Conservation (phyloP, 2,888 invertebrate species). For the Chymomyza fuscimana region DNA sequence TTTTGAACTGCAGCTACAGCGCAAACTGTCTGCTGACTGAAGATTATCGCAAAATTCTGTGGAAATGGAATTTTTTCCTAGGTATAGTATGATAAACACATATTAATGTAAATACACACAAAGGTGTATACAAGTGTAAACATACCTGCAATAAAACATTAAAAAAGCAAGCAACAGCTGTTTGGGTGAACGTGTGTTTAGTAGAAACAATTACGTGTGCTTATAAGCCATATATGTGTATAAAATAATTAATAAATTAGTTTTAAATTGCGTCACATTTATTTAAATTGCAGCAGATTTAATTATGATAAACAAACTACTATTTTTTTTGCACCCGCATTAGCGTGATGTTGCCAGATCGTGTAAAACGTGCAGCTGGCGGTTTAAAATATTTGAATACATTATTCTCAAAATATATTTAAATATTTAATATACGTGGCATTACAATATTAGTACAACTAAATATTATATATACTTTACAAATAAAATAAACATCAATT, state of each 20-base stretch:
- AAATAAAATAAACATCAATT: too few species aligned
- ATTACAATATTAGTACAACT: too few species aligned
- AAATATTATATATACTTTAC: too few species aligned
- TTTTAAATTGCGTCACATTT: neutral
- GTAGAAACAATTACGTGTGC: neutral
- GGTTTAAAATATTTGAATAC: too few species aligned
- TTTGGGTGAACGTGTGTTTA: slow-evolving; percentile 1
- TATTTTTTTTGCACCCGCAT: neutral
- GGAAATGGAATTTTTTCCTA: neutral
- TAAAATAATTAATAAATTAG: neutral
- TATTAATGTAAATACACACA: neutral
- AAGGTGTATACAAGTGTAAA: neutral
- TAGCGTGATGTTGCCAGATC: neutral
- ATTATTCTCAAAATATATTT: too few species aligned
- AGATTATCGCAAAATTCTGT: neutral
- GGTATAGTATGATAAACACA: slow-evolving; percentile 3
- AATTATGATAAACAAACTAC: neutral
- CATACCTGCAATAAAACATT: neutral
- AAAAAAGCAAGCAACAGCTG: neutral
- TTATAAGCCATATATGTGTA: neutral
- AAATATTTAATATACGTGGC: too few species aligned
- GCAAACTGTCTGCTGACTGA: slow-evolving; percentile 1
- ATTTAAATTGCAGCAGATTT: neutral
- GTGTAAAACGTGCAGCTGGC: neutral
- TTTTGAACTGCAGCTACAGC: neutral